phyloP scores from a whole-genome alignment of 2,888 invertebrate genomes.

The Spodoptera exigua region DNA sequence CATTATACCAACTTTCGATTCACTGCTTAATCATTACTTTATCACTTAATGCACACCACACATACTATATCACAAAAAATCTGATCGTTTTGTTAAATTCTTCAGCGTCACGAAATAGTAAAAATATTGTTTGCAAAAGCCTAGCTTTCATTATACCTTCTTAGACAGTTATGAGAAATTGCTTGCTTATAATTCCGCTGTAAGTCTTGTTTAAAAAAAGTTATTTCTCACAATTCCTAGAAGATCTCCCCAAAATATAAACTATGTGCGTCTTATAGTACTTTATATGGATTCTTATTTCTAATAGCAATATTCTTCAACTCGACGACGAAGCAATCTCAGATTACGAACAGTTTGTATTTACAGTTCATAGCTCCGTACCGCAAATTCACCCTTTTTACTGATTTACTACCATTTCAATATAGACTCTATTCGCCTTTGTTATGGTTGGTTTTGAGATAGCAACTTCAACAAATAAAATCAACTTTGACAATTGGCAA shows the following conservation, averaged over 20 bases:
- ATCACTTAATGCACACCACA: too few relatives aligned
- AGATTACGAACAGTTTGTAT: slow-evolving; percentile 48
- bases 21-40: too few relatives aligned
- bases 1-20: too few relatives aligned
- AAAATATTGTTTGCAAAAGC: too few relatives aligned
- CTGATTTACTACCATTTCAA: not conserved
- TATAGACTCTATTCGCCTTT: not conserved
- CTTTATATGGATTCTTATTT: slow-evolving; percentile 15
- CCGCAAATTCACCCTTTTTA: slow-evolving; percentile 27
- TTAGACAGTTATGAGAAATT: too few relatives aligned
- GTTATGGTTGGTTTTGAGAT: slow-evolving; percentile 5
- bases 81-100: too few relatives aligned
- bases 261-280: not conserved
- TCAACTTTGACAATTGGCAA: slow-evolving; percentile 45
- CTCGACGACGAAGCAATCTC: slow-evolving; percentile 32
- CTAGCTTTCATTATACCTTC: too few relatives aligned
- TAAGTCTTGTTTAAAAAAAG: too few relatives aligned
- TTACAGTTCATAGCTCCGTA: slow-evolving; percentile 34
- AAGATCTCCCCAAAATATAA: not conserved
- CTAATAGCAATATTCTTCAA: slow-evolving; percentile 34
- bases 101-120: too few relatives aligned
- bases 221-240: too few relatives aligned
- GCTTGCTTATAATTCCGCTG: too few relatives aligned
- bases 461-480: slow-evolving; percentile 19
- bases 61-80: too few relatives aligned